A percentile compares a stretch with the other conserved stretches of the same genome.
Evolutionary conservation across 1,140 invertebrate genomes (phyloP).

Genomic region (Araneus ventricosus): DNA sequence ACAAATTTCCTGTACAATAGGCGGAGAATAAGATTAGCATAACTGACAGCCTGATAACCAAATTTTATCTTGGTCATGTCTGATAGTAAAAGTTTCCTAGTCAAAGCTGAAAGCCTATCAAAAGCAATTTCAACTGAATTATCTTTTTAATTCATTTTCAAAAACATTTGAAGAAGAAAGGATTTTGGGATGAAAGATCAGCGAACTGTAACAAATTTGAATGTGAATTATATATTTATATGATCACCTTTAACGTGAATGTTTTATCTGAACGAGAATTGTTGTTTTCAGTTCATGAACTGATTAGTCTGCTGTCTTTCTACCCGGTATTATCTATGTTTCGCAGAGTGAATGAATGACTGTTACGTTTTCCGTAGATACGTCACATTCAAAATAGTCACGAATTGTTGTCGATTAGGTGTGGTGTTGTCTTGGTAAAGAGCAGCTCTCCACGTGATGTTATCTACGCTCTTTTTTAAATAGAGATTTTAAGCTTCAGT

Average conservation of each 20-base stretch:
- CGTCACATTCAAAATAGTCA: not conserved
- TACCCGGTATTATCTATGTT: not conserved
- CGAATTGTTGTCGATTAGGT: not conserved
- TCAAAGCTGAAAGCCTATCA: too few species aligned
- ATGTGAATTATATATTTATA: too few species aligned
- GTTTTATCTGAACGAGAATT: not conserved
- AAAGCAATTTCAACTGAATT: too few species aligned
- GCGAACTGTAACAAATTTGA: too few species aligned
- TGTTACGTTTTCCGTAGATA: not conserved
- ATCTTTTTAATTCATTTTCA: too few species aligned
- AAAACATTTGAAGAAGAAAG: too few species aligned
- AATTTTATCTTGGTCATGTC: too few species aligned
- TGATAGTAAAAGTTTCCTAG: too few species aligned
- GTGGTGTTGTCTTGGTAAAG: not conserved
- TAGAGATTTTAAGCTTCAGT: not conserved
- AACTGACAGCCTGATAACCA: too few species aligned
- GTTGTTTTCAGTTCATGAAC: not conserved
- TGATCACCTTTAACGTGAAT: not conserved
- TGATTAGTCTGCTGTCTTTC: not conserved
- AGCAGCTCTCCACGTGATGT: not conserved
- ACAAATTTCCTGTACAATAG: too few species aligned
- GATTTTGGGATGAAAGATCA: too few species aligned
- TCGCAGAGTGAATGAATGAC: not conserved
- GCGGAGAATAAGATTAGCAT: too few species aligned
- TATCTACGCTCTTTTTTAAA: not conserved